phyloP scores from a whole-genome alignment of 2,113 vertebrate genomes.

The Rhea pennata region DNA sequence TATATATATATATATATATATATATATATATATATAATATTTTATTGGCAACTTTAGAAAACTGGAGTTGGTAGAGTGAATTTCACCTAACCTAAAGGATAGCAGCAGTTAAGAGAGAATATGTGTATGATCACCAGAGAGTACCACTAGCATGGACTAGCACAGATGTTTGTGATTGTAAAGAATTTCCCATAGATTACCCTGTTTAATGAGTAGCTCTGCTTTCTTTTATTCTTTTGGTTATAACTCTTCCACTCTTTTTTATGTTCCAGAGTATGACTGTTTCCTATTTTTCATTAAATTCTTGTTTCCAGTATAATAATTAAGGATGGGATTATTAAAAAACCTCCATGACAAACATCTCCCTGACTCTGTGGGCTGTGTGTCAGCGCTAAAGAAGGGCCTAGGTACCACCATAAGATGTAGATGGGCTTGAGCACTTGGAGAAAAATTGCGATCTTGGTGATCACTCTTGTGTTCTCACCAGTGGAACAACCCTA shows the following conservation, averaged over 20 bases:
- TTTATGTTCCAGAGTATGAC: background rate
- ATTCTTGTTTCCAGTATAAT: background rate
- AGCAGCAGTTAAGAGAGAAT: background rate
- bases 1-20: too few relatives aligned
- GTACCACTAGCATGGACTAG: background rate
- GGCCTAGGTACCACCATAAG: background rate
- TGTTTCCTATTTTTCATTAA: background rate
- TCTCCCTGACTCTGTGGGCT: background rate
- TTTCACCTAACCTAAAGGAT: background rate
- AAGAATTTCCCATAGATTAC: background rate
- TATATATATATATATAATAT: background rate
- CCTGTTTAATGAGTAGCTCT: background rate
- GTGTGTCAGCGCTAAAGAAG: background rate
- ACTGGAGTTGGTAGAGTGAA: background rate
- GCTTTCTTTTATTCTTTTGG: background rate
- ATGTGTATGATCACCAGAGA: background rate
- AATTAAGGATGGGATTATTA: background rate
- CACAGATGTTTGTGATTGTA: background rate
- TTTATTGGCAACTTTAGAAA: background rate
- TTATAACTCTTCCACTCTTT: background rate
- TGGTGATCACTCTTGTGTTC: background rate
- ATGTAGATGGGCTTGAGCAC: background rate
- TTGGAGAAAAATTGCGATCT: background rate
- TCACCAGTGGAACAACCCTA: background rate
- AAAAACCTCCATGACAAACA: background rate